Evolutionary conservation across 2,797 vertebrate species (phyloP), one percentile per base, ranked within the genome.

Genomic region (Tragopan temminckii): DNA sequence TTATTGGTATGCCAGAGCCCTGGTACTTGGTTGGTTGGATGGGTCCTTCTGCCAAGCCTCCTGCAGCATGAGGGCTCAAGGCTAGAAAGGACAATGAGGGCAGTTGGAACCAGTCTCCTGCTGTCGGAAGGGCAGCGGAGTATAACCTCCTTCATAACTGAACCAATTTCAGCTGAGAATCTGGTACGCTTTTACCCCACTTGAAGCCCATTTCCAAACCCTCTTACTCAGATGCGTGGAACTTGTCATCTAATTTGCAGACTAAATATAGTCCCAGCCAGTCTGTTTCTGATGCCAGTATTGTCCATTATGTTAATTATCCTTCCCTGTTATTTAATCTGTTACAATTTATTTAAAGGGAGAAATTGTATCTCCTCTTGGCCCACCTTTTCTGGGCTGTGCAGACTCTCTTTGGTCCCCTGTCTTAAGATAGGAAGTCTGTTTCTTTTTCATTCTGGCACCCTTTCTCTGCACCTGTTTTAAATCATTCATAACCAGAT

Each of bases 401-500:
- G 12, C 46, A 79, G 70, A 53, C 18, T 58, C 27, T 76, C 57
- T 64, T 66, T 62, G 45, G 45, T 89, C 58, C 80, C 29, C 25
- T 75, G 23, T 62, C 38, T 76, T 80, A 66, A 92, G 66, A 69
- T 7, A 80, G 69, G 82, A 88, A 94, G 53, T 88, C 58, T 80
- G 7, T 85, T 94, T 90, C 83, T 77, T 90, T 91, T 94, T 84
- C 23, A 8, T 90, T 81, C 31, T 93, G 88, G 57, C 77, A 86
- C 4, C 4, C 25, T 81, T 94, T 38, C 85, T 84, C 57, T 33
- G 20, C 59, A 90, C 66, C 83, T 94, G 89, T 86, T 96, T 94
- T 74, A 91, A 88, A 79, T 94, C 15, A 88, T 53, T 27, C 38
- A 50, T 55, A 61, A 92, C 58, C 27, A 81, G 62, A 72, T 86